Conservation (phyloP, 2,888 invertebrate species). For the Agrochola macilenta region DNA sequence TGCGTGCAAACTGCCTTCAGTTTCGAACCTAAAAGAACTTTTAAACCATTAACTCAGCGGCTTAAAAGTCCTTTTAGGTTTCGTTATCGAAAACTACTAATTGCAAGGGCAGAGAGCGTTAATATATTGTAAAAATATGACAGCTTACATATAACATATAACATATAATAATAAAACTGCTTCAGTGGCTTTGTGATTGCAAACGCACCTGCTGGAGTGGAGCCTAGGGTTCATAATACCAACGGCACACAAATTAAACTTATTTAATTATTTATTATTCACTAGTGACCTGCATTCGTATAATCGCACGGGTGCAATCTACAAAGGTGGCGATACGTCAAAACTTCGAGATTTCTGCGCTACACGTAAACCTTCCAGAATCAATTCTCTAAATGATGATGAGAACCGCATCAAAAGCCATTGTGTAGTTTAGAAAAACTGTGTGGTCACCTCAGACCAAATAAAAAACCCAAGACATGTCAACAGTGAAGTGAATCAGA, state of each 20-base stretch:
- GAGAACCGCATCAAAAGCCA: background rate
- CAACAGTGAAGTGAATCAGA: too few species aligned
- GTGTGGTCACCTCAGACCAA: too few species aligned
- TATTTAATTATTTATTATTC: background rate
- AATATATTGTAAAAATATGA: background rate
- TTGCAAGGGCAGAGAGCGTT: background rate
- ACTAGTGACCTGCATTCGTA: background rate
- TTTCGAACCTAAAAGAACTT: background rate
- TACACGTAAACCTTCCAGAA: too few species aligned
- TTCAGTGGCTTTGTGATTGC: conserved; percentile 5
- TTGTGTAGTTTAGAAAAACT: background rate
- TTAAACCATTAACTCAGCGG: too few species aligned
- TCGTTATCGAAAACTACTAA: conserved; percentile 15
- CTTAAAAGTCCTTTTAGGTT: background rate
- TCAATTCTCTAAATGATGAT: background rate
- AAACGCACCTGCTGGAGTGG: background rate
- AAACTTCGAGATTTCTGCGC: background rate
- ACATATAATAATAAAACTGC: too few species aligned
- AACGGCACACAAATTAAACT: background rate
- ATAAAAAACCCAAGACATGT: too few species aligned
- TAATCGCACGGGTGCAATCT: too few species aligned
- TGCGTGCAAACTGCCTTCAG: background rate
- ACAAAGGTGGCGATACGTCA: background rate
- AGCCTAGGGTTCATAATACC: too few species aligned
- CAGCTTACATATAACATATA: too few species aligned